Evolutionary conservation across 2,113 vertebrate genomes (phyloP), one percentile per base, ranked within the genome.

Genomic region (Shinisaurus crocodilurus): DNA sequence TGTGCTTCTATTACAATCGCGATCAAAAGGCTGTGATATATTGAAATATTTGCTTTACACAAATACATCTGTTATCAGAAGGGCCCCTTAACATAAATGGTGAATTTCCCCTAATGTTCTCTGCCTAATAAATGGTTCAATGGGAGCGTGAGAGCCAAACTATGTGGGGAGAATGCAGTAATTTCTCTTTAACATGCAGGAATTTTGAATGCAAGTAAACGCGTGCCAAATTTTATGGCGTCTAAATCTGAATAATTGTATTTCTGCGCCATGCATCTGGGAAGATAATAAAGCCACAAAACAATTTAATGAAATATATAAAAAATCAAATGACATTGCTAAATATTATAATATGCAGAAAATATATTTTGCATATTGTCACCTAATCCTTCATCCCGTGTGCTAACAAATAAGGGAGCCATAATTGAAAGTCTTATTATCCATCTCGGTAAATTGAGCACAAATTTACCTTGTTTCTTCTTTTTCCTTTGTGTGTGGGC

Each of bases 171-270:
- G 96, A 97, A 96, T 92, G 96, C 96, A 95, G 97, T 97, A 97
- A 97, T 98, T 98, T 97, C 97, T 97, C 97, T 97, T 97, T 96
- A 97, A 96, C 94, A 95, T 97, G 97, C 96, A 97, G 96, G 95
- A 97, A 97, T 97, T 97, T 95, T 96, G 97, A 97, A 97, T 97
- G 97, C 96, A 94, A 97, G 97, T 97, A 97, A 97, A 97, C 96
- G 96, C 96, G 96, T 97, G 97, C 96, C 97, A 97, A 97, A 97
- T 97, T 98, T 97, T 97, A 97, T 97, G 97, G 97, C 97, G 96
- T 97, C 97, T 97, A 97, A 97, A 97, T 97, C 97, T 97, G 97
- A 98, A 97, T 98, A 98, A 98, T 97, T 98, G 97, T 97, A 97
- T 98, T 97, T 97, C 97, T 97, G 96, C 95, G 96, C 97, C 96